Percentiles rank a stretch among this genome's conserved stretches.
Evolutionary conservation across 2,888 invertebrate genomes (phyloP).

Genomic region (Oxycera nigricornis): DNA sequence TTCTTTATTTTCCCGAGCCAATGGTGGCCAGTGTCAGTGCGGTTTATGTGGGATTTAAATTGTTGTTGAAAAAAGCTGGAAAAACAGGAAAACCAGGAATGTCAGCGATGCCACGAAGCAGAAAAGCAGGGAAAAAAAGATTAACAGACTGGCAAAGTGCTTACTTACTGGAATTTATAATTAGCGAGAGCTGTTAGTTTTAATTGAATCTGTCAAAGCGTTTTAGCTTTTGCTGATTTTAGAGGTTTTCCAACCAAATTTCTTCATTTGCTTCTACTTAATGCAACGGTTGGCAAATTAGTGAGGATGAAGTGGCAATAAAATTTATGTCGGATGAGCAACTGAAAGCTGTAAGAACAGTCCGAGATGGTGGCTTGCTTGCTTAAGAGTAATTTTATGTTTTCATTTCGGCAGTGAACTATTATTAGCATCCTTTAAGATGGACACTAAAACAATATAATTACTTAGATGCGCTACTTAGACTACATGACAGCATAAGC

Average conservation of each 20-base stretch:
- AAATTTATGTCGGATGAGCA: neutral
- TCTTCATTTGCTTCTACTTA: constrained; percentile 29
- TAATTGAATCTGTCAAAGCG: constrained; percentile 36
- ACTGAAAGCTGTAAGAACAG: no score
- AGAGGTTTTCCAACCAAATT: constrained; percentile 26
- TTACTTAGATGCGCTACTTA: no score
- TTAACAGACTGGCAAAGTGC: constrained; percentile 29
- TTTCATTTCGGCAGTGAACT: no score
- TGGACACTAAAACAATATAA: no score
- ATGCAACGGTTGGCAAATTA: constrained; percentile 9
- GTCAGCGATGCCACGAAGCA: neutral
- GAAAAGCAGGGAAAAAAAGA: constrained; percentile 16
- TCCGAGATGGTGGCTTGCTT: no score
- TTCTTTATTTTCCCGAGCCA: neutral
- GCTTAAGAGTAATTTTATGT: no score
- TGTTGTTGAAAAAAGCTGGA: constrained; percentile 22
- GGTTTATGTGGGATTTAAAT: constrained; percentile 32
- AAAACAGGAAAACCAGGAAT: neutral
- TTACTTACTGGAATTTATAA: constrained; percentile 37
- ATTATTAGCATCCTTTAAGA: no score
- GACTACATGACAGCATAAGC: no score
- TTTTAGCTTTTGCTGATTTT: constrained; percentile 33
- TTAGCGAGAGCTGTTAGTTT: constrained; percentile 32
- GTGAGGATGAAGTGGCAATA: constrained; percentile 5
- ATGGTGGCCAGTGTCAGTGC: constrained; percentile 24